Conservation (phyloP, 2,797 vertebrate genomes). For the Hephaestus fuliginosus region DNA sequence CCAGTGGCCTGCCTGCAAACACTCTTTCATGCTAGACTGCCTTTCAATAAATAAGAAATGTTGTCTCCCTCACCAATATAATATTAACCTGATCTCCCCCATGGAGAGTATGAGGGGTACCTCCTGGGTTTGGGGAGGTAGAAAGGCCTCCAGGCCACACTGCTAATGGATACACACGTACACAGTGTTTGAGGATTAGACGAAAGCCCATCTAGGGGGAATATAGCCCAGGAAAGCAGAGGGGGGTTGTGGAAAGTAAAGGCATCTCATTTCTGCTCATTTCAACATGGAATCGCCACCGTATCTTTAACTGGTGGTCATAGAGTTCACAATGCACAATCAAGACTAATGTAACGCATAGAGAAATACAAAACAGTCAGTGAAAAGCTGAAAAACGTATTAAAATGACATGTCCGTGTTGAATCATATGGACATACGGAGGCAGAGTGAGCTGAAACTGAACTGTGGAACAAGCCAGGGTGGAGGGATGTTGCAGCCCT, state of each 20-base stretch:
- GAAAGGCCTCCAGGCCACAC: conserved; percentile 71
- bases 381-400: conserved; percentile 25
- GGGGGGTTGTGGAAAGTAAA: conserved; percentile 49
- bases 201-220: conserved; percentile 75
- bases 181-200: conserved; percentile 87
- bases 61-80: conserved; percentile 86
- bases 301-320: conserved; percentile 17
- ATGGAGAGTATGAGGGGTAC: conserved; percentile 53
- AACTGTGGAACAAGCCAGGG: background rate
- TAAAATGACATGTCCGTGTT: conserved; percentile 27
- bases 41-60: conserved; percentile 92
- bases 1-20: conserved; percentile 82
- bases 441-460: conserved; percentile 14
- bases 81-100: conserved; percentile 89
- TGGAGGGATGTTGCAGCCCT: conserved; percentile 37
- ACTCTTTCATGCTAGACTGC: conserved; percentile 86
- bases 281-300: conserved; percentile 37
- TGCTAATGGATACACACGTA: conserved; percentile 81
- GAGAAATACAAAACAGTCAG: background rate
- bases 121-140: conserved; percentile 49
- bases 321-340: conserved; percentile 23
- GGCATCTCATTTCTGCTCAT: conserved; percentile 66
- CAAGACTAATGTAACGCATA: conserved; percentile 1
- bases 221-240: conserved; percentile 56
- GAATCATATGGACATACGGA: conserved; percentile 23